phyloP scores from a whole-genome alignment of 2,797 vertebrate genomes.

The Peromyscus aztecus region DNA sequence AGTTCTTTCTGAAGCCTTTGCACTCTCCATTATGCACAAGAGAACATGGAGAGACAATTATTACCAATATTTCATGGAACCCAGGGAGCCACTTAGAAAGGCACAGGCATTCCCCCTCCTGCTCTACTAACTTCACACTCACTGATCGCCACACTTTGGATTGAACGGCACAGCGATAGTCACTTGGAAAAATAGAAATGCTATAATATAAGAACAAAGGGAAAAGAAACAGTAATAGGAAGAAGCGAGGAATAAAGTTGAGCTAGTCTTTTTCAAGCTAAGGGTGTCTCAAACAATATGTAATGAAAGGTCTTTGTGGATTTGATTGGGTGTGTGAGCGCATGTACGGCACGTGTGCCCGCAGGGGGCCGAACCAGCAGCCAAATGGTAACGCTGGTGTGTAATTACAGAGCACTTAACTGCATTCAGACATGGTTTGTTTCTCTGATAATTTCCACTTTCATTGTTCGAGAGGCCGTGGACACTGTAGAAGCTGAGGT shows the following conservation, averaged over 20 bases:
- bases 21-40: slow-evolving; percentile 62
- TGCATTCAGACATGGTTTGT: slow-evolving; percentile 82
- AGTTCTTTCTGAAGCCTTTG: slow-evolving; percentile 63
- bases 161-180: slow-evolving; percentile 22
- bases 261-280: slow-evolving; percentile 71
- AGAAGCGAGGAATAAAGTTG: slow-evolving; percentile 58
- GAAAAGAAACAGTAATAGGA: slow-evolving; percentile 68
- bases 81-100: slow-evolving; percentile 53
- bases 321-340: slow-evolving; percentile 81
- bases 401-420: slow-evolving; percentile 85
- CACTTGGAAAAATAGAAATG: slow-evolving; percentile 45
- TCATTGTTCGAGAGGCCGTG: slow-evolving; percentile 81
- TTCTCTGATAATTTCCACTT: slow-evolving; percentile 86
- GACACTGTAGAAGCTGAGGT: slow-evolving; percentile 78
- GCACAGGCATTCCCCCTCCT: slow-evolving; percentile 41
- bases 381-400: slow-evolving; percentile 82
- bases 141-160: slow-evolving; percentile 13
- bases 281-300: slow-evolving; percentile 55
- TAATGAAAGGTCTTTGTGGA: slow-evolving; percentile 78
- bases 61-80: slow-evolving; percentile 43
- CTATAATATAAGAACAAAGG: slow-evolving; percentile 62
- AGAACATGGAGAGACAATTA: slow-evolving; percentile 65
- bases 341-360: slow-evolving; percentile 82
- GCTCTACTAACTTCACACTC: slow-evolving; percentile 46
- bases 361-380: slow-evolving; percentile 73